Base-by-base conservation (phyloP, 2,888 invertebrate genomes). In the Physocephala rufipes region DNA sequence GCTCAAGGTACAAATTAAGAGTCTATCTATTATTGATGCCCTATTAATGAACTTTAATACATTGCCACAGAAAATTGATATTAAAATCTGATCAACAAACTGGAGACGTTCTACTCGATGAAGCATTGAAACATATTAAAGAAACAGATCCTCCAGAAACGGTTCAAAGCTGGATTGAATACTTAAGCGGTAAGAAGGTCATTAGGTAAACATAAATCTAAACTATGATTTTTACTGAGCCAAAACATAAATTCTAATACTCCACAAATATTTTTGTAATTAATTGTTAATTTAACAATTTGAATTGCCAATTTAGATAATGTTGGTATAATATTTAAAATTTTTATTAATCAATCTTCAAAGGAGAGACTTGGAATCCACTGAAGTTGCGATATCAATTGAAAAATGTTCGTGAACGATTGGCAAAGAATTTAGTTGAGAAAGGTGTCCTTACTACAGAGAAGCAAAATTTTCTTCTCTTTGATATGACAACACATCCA, bases 401-500 rank as follows among this genome's bases (percentile, higher is more conserved):
- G 83, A 95, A 99, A 87, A 99, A 99, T 89, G 99, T 99, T 3
- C 91, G 99, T 78, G 99, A 99, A 88, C 91, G 99, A 82, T 90
- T 99, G 84, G 99, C 99, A 61, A 99, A 99, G 87, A 99, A 99
- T 89, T 90, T 99, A 80, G 99, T 99, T 49, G 99, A 99, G 87
- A 99, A 99, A 87, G 99, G 99, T 78, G 98, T 99, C 55, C 90
- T 99, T 78, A 98, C 99, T 74, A 99, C 99, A 73, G 99, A 99
- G 87, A 99, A 99, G 88, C 99, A 99, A 88, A 99, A 99, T 87
- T 99, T 99, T 87, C 89, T 99, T 80, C 89, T 99, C 71, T 99
- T 99, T 86, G 99, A 99, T 88, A 99, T 99, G 98, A 99, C 99
- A 69, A 99, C 99, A 80, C 99, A 99, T 89, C 99, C 99, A 53